phyloP scores from a whole-genome alignment of 2,113 vertebrate species.

The Corythornis cristatus region DNA sequence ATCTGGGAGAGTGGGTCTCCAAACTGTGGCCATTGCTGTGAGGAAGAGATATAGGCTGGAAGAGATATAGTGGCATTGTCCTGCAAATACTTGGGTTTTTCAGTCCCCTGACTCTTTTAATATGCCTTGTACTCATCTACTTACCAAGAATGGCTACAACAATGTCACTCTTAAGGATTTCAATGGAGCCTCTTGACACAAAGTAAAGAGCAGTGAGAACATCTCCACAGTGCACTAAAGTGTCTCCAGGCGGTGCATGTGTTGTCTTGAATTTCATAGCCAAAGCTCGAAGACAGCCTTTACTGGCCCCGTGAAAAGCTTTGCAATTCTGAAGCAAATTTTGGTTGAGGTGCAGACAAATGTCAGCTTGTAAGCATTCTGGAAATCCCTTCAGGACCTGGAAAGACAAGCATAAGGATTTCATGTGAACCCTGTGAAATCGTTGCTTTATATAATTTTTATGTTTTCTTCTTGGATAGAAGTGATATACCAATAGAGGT shows the following conservation, averaged over 20 bases:
- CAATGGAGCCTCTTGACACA: slow-evolving; percentile 94
- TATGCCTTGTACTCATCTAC: slow-evolving; percentile 12
- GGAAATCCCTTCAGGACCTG: slow-evolving; percentile 99
- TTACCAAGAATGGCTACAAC: slow-evolving; percentile 98
- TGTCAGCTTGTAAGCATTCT: slow-evolving; percentile 98
- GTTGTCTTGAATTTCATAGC: slow-evolving; percentile 98
- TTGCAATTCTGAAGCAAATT: slow-evolving; percentile 93
- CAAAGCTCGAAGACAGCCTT: slow-evolving; percentile 96
- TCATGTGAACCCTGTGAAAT: slow-evolving; percentile 41
- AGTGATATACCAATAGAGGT: background rate
- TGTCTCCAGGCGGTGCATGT: slow-evolving; percentile 96
- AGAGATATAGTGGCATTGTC: background rate
- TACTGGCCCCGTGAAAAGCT: slow-evolving; percentile 93
- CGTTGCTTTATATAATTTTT: background rate
- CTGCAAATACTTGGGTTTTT: background rate
- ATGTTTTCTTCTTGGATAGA: slow-evolving; percentile 18
- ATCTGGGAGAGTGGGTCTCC: background rate
- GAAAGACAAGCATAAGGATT: slow-evolving; percentile 61
- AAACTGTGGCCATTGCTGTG: background rate
- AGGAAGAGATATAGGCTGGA: background rate
- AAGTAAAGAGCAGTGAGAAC: slow-evolving; percentile 97
- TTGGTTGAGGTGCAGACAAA: slow-evolving; percentile 96
- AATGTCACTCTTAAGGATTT: slow-evolving; percentile 97
- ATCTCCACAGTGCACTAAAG: slow-evolving; percentile 93
- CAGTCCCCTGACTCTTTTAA: background rate